Evolutionary conservation across 2,888 invertebrate genomes (phyloP).

Genomic region (Acholoe squamosa): DNA sequence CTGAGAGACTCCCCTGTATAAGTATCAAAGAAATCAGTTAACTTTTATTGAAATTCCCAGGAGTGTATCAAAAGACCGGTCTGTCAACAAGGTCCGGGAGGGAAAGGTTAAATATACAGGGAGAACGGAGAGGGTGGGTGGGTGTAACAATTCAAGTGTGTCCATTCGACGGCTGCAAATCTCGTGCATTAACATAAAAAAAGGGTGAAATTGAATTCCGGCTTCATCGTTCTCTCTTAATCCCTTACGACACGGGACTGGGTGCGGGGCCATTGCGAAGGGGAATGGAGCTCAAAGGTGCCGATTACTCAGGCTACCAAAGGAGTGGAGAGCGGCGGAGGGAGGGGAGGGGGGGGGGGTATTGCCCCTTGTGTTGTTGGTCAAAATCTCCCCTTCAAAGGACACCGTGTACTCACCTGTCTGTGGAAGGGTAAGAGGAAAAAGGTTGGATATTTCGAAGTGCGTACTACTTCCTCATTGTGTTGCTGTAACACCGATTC

Average conservation of each 20-base stretch:
- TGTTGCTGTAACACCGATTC: no score
- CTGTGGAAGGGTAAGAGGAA: background rate
- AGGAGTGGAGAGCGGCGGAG: background rate
- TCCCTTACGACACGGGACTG: background rate
- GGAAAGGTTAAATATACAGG: no score
- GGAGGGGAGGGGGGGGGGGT: background rate
- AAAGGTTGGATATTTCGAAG: background rate
- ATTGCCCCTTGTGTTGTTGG: background rate
- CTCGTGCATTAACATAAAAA: background rate
- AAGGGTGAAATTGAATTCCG: constrained; percentile 22
- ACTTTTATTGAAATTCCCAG: background rate
- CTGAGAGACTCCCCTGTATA: no score
- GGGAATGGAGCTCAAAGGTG: background rate
- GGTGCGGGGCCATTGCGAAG: background rate
- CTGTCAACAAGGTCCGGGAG: background rate
- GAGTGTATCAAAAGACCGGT: background rate
- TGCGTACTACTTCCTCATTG: no score
- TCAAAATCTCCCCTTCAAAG: background rate
- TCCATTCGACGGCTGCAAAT: background rate
- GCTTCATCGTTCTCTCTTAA: background rate
- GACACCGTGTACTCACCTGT: background rate
- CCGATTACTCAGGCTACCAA: background rate
- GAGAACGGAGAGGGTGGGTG: background rate
- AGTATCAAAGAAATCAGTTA: background rate
- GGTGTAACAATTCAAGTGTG: background rate